Percentiles rank a stretch among this genome's conserved stretches.
phyloP scores from a whole-genome alignment of 2,113 vertebrate genomes.

The Macrotis lagotis region DNA sequence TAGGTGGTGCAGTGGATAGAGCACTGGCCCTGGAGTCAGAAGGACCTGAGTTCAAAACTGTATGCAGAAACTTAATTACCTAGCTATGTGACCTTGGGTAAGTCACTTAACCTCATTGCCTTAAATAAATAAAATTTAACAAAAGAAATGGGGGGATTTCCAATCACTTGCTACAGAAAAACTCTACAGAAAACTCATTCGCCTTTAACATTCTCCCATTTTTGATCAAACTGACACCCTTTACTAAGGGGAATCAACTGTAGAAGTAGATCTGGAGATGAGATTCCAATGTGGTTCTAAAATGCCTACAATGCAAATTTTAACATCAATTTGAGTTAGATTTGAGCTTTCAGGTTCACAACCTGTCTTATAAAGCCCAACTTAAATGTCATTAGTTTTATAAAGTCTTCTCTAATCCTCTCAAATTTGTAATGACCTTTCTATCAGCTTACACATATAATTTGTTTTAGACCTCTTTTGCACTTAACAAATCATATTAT shows the following conservation, averaged over 20 bases:
- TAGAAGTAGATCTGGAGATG: not conserved
- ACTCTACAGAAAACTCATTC: too few relatives aligned
- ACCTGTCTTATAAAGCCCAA: not conserved
- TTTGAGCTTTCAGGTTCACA: not conserved
- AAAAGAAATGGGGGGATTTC: too few relatives aligned
- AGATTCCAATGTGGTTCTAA: not conserved
- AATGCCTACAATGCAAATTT: not conserved
- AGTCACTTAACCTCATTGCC: too few relatives aligned
- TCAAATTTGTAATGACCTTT: not conserved
- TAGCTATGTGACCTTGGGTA: too few relatives aligned
- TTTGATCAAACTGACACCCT: too few relatives aligned
- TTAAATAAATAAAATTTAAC: too few relatives aligned
- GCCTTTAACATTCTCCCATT: too few relatives aligned
- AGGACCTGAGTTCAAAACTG: too few relatives aligned
- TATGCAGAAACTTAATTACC: too few relatives aligned
- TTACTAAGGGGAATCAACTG: not conserved
- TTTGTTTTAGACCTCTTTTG: not conserved
- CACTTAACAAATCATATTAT: not conserved
- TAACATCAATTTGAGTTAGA: not conserved
- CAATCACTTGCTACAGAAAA: too few relatives aligned
- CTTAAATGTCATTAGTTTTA: not conserved
- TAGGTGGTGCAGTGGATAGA: too few relatives aligned
- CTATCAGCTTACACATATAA: not conserved
- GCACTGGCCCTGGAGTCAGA: too few relatives aligned
- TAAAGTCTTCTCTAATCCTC: not conserved